Conservation (phyloP, 2,888 invertebrate species). For the Aphrophora alni region DNA sequence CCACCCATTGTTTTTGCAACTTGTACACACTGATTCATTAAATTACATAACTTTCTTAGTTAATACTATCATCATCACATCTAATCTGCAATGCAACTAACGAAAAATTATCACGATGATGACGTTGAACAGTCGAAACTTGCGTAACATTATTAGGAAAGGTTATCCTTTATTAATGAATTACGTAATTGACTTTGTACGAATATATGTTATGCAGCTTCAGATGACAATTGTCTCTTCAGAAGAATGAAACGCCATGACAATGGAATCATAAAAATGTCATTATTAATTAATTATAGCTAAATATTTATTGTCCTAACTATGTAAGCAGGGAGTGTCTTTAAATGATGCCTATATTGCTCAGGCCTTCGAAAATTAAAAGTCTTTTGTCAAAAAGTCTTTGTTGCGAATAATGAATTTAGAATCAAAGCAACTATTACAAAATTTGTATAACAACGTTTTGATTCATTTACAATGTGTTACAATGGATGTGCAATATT, state of each 20-base stretch:
- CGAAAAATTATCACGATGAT: neutral
- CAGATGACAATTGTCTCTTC: neutral
- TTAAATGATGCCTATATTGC: too few species aligned
- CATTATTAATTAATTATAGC: neutral
- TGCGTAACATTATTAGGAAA: neutral
- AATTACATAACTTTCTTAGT: too few species aligned
- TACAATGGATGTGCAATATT: too few species aligned
- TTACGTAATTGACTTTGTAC: neutral
- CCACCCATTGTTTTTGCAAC: too few species aligned
- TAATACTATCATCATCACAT: neutral
- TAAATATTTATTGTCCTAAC: neutral
- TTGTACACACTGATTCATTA: too few species aligned
- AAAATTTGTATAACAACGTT: too few species aligned
- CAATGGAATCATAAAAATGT: neutral
- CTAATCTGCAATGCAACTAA: neutral
- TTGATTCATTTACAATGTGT: too few species aligned
- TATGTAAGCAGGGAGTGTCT: too few species aligned
- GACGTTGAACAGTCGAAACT: neutral
- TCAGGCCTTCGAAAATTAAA: too few species aligned
- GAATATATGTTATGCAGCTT: neutral
- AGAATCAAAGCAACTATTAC: too few species aligned
- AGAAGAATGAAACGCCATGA: neutral
- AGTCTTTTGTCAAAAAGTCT: too few species aligned
- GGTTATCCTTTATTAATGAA: neutral
- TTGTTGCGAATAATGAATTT: too few species aligned